Percentiles rank a stretch among this genome's conserved stretches.
Evolutionary conservation across 1,140 invertebrate genomes (phyloP).

Genomic region (Bombus haemorrhoidalis): DNA sequence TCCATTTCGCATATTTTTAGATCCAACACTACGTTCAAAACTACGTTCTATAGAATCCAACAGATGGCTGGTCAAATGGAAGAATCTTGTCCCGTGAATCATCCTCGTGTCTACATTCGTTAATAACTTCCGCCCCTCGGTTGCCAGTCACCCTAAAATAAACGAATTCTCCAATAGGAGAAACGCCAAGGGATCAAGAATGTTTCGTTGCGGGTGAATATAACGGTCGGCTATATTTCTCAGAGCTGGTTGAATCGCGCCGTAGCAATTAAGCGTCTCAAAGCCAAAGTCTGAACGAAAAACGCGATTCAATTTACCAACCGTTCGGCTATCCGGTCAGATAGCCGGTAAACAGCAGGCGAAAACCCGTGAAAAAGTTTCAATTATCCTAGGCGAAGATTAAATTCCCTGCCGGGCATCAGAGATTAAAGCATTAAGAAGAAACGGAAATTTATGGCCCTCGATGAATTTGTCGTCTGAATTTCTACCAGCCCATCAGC

Average conservation of each 20-base stretch:
- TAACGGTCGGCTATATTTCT: neutral
- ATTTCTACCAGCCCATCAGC: neutral
- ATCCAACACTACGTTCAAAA: neutral
- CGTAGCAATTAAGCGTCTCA: constrained; percentile 8
- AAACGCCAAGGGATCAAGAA: neutral
- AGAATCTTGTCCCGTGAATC: neutral
- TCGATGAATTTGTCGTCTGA: neutral
- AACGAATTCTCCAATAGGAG: neutral
- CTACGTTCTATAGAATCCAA: neutral
- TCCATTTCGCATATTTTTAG: neutral
- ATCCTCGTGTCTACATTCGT: neutral
- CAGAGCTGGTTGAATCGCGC: neutral
- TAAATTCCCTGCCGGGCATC: constrained; percentile 18
- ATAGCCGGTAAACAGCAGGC: constrained; percentile 18
- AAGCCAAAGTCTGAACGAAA: neutral
- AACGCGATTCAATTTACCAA: constrained; percentile 16
- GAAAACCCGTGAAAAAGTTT: constrained; percentile 18
- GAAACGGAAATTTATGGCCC: neutral
- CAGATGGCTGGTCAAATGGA: constrained; percentile 26
- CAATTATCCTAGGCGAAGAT: constrained; percentile 38
- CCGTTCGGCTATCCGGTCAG: neutral
- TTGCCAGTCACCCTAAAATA: neutral
- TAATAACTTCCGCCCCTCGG: constrained; percentile 14
- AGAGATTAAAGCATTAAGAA: constrained; percentile 32
- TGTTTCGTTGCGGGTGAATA: neutral